Evolutionary conservation across 2,888 invertebrate species (phyloP), one percentile per base, ranked within the genome.

Genomic region (Rhaphigaster nebulosa): DNA sequence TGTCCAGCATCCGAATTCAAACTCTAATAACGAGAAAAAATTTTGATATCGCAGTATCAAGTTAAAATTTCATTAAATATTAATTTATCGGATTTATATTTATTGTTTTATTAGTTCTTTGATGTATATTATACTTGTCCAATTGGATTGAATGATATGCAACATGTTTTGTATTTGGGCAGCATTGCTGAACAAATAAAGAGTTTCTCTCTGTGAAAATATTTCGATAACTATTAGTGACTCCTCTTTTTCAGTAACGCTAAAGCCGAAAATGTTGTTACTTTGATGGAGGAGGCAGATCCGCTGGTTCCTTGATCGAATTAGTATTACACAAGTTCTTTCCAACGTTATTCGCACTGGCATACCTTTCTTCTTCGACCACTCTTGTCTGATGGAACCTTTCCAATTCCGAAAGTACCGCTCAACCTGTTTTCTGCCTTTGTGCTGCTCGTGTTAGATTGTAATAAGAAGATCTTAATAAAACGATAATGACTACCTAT

Each of bases 321-420:
- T 76, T 76, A 76, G 20, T 23, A 38, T 76, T 76, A 6, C 38
- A 76, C 38, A 20, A 76, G 34, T 76, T 38, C 70, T 38, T 23
- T 76, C 70, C 20, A 23, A 34, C 70, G 70, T 76, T 76, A 76
- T 76, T 76, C 70, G 70, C 38, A 8, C 70, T 76, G 70, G 70
- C 70, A 76, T 76, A 76, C 34, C 70, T 76, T 76, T 76, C 70
- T 76, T 76, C 70, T 38, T 76, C 34, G 6, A 34, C 34, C 70
- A 76, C 70, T 76, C 70, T 1, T 6, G 20, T 38, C 70, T 76
- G 23, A 76, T 76, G 38, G 38, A 76, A 76, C 70, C 70, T 76
- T 76, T 76, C 38, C 70, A 76, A 76, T 76, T 76, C 34, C 1
- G 20, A 15, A 20, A 76, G 10, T 20, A 76, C 34, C 13, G 3